Base-by-base conservation (phyloP, 2,797 vertebrate species). In the Falco biarmicus region DNA sequence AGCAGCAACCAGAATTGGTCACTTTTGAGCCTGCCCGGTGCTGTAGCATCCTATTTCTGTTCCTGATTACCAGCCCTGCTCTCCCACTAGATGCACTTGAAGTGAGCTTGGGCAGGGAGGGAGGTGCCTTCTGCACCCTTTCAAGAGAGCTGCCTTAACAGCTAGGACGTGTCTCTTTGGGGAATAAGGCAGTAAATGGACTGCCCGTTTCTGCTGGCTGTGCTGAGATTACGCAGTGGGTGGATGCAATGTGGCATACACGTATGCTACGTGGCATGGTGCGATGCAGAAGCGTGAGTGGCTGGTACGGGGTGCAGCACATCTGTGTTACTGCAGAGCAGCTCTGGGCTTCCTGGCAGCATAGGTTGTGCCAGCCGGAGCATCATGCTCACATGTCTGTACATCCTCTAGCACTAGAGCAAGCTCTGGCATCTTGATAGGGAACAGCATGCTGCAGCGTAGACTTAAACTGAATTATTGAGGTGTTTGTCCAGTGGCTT, bases 351-450 rank as follows among this genome's bases (percentile, higher is more conserved):
- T 54, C 41, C 34, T 19, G 66, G 15, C 32, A 47, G 47, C 32
- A 25, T 37, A 29, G 26, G n/a, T 63, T 51, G 34, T 29, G 48
- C 16, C 54, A 75, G n/a, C 16, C 31, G 15, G 11, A 63, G n/a
- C 6, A 1, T 54, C 34, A 8, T 18, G 9, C 28, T 29, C 26
- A 54, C 19, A 1, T 0, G 2, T 32, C 66, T 60, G 21, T 22
- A 13, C 0, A 2, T 66, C 5, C 24, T 66, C 11, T 13, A 32
- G 41, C 21, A n/a, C 47, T 9, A 34, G 41, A 51, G 47, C 47
- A 60, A 76, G 37, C 29, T 29, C 53, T 66, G 48, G 8, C 50
- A 60, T 59, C 65, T 70, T 1, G 0, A 6, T 18, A 50, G 24
- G 31, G 56, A 59, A 11, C 9, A 54, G 29, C 15, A 24, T 5